Evolutionary conservation across 2,797 vertebrate species (phyloP).

Genomic region (Chiloscyllium punctatum): DNA sequence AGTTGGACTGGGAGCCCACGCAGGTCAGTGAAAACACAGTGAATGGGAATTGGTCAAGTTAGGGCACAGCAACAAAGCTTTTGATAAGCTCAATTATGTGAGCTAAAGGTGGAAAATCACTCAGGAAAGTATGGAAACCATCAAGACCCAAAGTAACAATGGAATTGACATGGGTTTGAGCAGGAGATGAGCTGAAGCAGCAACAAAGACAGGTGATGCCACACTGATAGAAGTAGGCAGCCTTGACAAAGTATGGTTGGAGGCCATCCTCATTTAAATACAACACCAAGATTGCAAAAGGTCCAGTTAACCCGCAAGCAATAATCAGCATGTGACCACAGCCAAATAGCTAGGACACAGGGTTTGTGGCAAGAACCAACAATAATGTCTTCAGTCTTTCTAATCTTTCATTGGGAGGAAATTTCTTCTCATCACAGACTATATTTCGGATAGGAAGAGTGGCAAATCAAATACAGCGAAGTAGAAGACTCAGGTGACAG

Average conservation of each 20-base stretch:
- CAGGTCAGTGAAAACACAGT: not conserved
- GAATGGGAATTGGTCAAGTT: not conserved
- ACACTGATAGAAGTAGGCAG: not conserved
- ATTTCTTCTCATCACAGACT: not conserved
- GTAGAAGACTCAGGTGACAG: not conserved
- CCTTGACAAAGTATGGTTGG: not conserved
- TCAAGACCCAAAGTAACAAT: not conserved
- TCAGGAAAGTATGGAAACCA: not conserved
- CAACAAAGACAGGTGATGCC: not conserved
- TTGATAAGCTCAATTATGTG: not conserved
- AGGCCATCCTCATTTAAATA: not conserved
- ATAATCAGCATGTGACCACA: not conserved
- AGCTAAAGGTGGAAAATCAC: not conserved
- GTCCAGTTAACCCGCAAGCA: not conserved
- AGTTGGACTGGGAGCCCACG: not conserved
- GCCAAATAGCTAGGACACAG: not conserved
- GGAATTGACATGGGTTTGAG: not conserved
- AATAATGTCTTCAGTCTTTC: not conserved
- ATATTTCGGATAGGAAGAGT: not conserved
- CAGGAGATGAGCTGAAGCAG: not conserved
- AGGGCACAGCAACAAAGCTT: not conserved
- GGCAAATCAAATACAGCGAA: not conserved
- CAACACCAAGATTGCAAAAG: not conserved
- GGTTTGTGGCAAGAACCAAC: not conserved
- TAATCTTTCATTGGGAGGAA: not conserved